Conservation (phyloP, 2,888 invertebrate genomes). For the Anticlea derivata region DNA sequence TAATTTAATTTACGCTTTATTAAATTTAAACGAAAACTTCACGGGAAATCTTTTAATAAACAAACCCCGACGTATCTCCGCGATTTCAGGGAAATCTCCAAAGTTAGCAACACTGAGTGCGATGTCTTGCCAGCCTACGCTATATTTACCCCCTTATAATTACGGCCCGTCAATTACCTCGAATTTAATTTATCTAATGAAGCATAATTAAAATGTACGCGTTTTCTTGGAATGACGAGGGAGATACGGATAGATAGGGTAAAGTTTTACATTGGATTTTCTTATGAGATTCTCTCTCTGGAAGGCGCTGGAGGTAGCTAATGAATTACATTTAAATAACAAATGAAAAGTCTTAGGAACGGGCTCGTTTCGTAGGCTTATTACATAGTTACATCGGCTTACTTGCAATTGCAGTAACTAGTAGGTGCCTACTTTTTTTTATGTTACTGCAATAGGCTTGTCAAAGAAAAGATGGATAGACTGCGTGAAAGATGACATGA, state of each 20-base stretch:
- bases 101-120: slow-evolving; percentile 57
- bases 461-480: too few species aligned
- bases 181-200: slow-evolving; percentile 83
- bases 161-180: slow-evolving; percentile 76
- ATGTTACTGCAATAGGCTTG: neutral
- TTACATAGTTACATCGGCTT: slow-evolving; percentile 13
- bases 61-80: slow-evolving; percentile 40
- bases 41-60: slow-evolving; percentile 56
- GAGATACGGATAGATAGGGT: slow-evolving; percentile 46
- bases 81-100: slow-evolving; percentile 43
- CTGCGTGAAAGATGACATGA: too few species aligned
- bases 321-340: slow-evolving; percentile 36
- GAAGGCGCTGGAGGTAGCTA: slow-evolving; percentile 21
- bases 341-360: slow-evolving; percentile 22
- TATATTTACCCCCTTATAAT: slow-evolving; percentile 60
- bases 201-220: slow-evolving; percentile 82
- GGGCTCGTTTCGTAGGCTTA: slow-evolving; percentile 13
- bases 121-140: slow-evolving; percentile 52
- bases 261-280: slow-evolving; percentile 44
- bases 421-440: neutral
- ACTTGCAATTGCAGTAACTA: neutral
- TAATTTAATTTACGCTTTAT: slow-evolving; percentile 56
- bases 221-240: slow-evolving; percentile 63
- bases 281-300: slow-evolving; percentile 18
- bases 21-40: slow-evolving; percentile 53